Evolutionary conservation across 2,888 invertebrate genomes (phyloP), one percentile per base, ranked within the genome.

Genomic region (Tetrapedia diversipes): DNA sequence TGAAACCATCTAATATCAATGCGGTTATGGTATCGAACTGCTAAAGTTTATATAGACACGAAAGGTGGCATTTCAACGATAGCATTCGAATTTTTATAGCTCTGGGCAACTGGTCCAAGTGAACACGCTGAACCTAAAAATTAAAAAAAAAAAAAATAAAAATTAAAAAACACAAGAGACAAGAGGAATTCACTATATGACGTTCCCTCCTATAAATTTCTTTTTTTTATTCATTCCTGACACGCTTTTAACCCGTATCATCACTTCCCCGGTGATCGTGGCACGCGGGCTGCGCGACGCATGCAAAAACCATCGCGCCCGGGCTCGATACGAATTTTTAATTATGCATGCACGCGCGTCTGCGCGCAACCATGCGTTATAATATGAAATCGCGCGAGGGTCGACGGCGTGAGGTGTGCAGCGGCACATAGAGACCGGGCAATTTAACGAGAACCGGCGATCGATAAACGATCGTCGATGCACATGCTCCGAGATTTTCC

Each of bases 401-500:
- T n/a, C n/a, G n/a, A n/a, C 2, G 49, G 54, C 22, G 22, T 19
- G 24, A 2, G 41, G 19, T 16, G 19, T 16, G 11, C 24, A 1
- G 57, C 27, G 27, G n/a, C 24, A 24, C 16, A 22, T n/a, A n/a
- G 45, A n/a, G 43, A 14, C 24, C 49, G 49, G 61, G 56, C 56
- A 61, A 68, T 77, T 84, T 77, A 80, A 78, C 59, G 70, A 72
- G 67, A 72, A 54, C 19, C 37, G 66, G 19, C 54, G 70, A 79
- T 83, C 83, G 80, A 84, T 84, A 78, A 86, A 80, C 82, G 78
- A 83, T 81, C 80, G 69, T 70, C 77, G 54, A 22, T 7, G n/a
- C 47, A 11, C 63, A 65, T 75, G 75, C 37, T 27, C 14, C 54
- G 73, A 77, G 81, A 81, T 79, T 77, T 84, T 67, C 71, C n/a